These are phyloP conservation scores for Platysternon megacephalum DNA, from an alignment of 2,113 vertebrate genomes.

Conservation along the genomic window DNA sequence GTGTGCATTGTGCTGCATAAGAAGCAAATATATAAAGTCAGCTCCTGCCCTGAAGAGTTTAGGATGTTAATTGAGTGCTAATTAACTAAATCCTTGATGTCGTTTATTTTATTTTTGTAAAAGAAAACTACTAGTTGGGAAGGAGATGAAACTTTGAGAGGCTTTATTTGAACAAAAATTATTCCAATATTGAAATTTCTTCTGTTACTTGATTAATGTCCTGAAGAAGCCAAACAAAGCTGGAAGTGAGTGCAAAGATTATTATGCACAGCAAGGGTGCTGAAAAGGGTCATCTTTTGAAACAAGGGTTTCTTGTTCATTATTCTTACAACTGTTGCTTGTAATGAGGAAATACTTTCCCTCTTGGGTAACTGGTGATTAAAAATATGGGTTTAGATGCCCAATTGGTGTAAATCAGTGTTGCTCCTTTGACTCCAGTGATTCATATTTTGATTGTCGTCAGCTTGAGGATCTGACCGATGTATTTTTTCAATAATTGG, in stretches of 20 bases:
- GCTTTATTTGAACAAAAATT: background rate
- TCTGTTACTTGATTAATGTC: background rate
- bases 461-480: background rate
- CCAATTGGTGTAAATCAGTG: background rate
- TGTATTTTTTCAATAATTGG: slow-evolving; percentile 2
- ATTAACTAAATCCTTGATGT: slow-evolving; percentile 20
- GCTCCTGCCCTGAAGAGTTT: background rate
- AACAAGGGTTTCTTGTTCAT: background rate
- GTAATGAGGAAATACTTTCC: background rate
- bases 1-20: background rate
- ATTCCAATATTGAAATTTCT: slow-evolving; percentile 13
- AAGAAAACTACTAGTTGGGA: background rate
- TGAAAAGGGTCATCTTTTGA: background rate
- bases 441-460: background rate
- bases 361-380: fast-evolving
- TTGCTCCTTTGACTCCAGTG: background rate
- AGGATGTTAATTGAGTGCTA: slow-evolving; percentile 1
- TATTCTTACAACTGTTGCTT: background rate
- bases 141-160: background rate
- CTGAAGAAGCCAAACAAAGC: background rate
- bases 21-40: background rate
- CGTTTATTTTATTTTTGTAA: slow-evolving; percentile 31
- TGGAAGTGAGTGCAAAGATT: background rate
- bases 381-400: background rate
- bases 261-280: background rate